phyloP scores from a whole-genome alignment of 2,888 invertebrate species.

The Drosophila ustulata region DNA sequence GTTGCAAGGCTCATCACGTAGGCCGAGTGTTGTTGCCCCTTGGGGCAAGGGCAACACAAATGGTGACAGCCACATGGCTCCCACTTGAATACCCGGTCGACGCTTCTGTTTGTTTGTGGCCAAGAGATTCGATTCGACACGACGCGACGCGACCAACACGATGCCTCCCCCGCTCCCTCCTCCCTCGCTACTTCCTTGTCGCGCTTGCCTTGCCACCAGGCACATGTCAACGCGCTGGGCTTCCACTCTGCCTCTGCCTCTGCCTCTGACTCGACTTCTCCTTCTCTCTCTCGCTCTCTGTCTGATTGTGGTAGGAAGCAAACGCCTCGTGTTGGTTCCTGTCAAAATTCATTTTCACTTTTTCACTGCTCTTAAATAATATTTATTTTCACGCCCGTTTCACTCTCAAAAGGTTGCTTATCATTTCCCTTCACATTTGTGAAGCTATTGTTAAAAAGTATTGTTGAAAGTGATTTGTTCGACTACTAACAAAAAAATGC shows the following conservation, averaged over 20 bases:
- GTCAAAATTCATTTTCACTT: constrained; percentile 63
- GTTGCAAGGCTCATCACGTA: constrained; percentile 46
- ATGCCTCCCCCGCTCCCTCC: background rate
- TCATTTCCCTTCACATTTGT: background rate
- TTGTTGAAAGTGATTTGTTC: too few relatives aligned
- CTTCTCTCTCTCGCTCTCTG: background rate
- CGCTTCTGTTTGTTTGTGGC: constrained; percentile 26
- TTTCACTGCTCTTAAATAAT: constrained; percentile 55
- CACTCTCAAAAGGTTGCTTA: constrained; percentile 4
- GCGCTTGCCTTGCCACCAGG: background rate
- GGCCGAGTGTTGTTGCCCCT: constrained; percentile 6
- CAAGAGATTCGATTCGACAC: constrained; percentile 23
- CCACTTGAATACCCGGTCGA: constrained; percentile 36
- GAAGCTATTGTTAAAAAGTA: too few relatives aligned
- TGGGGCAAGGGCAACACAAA: constrained; percentile 31
- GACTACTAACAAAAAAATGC: too few relatives aligned
- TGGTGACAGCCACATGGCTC: constrained; percentile 51
- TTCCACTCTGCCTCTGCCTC: background rate
- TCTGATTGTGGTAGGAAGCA: background rate
- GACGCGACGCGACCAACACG: background rate
- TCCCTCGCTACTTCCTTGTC: background rate
- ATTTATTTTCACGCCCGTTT: constrained; percentile 50
- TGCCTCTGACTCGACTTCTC: background rate
- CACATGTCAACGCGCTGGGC: constrained; percentile 29
- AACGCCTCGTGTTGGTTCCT: constrained; percentile 45